Evolutionary conservation across 2,113 vertebrate genomes (phyloP), one percentile per base, ranked within the genome.

Genomic region (Plectropomus leopardus): DNA sequence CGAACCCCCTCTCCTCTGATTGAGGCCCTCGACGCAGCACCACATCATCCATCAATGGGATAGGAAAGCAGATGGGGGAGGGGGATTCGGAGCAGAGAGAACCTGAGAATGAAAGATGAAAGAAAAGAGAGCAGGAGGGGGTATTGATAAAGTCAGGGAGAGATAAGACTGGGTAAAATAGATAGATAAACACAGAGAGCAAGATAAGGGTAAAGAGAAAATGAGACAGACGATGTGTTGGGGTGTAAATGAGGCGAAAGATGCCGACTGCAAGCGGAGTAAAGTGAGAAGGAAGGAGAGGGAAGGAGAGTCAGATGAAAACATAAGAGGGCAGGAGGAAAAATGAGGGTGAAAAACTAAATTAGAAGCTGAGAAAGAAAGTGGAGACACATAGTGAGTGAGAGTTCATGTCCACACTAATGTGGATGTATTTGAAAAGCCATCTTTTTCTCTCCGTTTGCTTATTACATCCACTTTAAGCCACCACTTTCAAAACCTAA

Each of bases 31-130:
- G 63, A 79, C 59, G 55, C 80, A 14, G 70, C 71, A 2, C 61
- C 34, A 3, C 87, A 80, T 80, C 92, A 92, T 92, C 92, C 88
- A 92, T 92, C 92, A 91, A 36, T 21, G 75, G 78, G 84, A 89
- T 82, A 70, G 76, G 68, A 73, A 72, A 72, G 74, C 40, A 79
- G 86, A 64, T 61, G 69, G 66, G 24, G 77, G 53, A 16, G 40
- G 30, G 21, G 40, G 54, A 72, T 42, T 61, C 4, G 54, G 26
- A n/a, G 48, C 57, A 57, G 64, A 34, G 36, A 23, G 72, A 40
- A 28, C 36, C 30, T 5, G 23, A 57, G 68, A 76, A 81, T 70
- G 75, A 84, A 72, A 72, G 85, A 87, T 80, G 88, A 86, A 82
- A 78, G 69, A 72, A 78, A 45, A 51, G 40, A 72, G 76, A 70